Base-by-base conservation (phyloP, 2,113 vertebrate genomes). In the Microtus montanus region DNA sequence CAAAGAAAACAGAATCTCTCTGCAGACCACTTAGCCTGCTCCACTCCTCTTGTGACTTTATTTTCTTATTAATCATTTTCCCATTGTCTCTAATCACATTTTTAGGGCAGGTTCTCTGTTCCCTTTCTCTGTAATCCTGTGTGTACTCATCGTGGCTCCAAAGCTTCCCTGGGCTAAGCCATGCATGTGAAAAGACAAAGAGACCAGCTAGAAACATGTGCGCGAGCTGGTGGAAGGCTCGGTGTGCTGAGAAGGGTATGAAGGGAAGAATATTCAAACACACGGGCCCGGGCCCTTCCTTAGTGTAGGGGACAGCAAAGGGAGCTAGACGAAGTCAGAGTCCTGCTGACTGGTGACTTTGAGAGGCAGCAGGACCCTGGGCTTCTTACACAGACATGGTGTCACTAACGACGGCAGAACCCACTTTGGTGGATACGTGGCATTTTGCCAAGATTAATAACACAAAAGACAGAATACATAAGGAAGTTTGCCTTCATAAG, bases 31-130 rank as follows among this genome's bases (percentile, higher is more conserved):
- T 96, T 97, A 97, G 96, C 97, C 93, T 89, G 88, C 44, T 94
- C 92, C 92, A 19, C 66, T 96, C 95, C 88, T 95, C 89, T 74
- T 90, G 77, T 90, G 97, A 96, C 95, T 97, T 97, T 97, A 94
- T 96, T 97, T 96, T 90, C 92, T 95, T 95, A 96, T 97, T 97
- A 96, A 96, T 97, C 95, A 96, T 93, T 96, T 97, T 92, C 93
- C 63, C 94, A 91, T 97, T 94, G 82, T 95, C 77, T 96, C 92
- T 97, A 97, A 97, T 97, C 95, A 95, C 80, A 93, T 96, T 74
- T 82, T 93, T 93, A 97, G 88, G 85, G 85, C 90, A 96, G 47
- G 66, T 70, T 94, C 92, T 96, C 87, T 94, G 94, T 96, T 90
- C 86, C 88, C 73, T 86, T 89, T 90, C 86, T 88, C 93, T 90